Conservation (phyloP, 1,140 invertebrate species). For the Hycleus cichorii region DNA sequence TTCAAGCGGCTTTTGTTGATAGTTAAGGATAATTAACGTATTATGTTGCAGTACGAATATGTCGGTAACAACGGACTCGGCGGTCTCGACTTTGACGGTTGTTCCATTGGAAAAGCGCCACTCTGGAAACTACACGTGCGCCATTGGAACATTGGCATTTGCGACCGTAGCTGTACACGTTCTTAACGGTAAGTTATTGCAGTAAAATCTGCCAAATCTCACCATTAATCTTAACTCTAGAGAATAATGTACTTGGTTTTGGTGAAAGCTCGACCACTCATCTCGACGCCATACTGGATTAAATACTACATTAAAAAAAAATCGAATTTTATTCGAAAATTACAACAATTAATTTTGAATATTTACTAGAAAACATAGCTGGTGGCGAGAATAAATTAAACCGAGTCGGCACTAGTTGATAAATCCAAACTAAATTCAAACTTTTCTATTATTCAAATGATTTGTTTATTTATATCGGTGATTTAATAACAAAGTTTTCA, state of each 20-base stretch:
- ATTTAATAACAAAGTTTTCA: too few species aligned
- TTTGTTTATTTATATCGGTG: too few species aligned
- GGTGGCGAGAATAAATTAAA: background rate
- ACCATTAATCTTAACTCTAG: conserved; percentile 27
- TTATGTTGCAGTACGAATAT: conserved; percentile 38
- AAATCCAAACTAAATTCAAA: too few species aligned
- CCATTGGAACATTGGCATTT: conserved; percentile 40
- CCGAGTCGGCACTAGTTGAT: background rate
- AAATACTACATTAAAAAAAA: background rate
- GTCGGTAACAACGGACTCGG: conserved; percentile 31
- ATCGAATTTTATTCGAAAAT: background rate
- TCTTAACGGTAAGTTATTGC: conserved; percentile 45
- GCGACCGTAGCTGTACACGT: conserved; percentile 47
- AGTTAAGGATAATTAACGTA: conserved; percentile 2
- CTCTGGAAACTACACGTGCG: conserved; percentile 46
- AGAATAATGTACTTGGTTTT: conserved; percentile 17
- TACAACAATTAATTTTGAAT: background rate
- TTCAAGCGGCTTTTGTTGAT: background rate
- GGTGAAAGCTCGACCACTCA: conserved; percentile 2
- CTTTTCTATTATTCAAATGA: too few species aligned
- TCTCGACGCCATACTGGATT: background rate
- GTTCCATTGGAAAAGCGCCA: conserved; percentile 42
- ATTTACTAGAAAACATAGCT: background rate
- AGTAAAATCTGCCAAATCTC: conserved; percentile 26
- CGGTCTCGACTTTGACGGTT: conserved; percentile 40